Conservation (phyloP, 2,888 invertebrate genomes). For the Agrotis clavis region DNA sequence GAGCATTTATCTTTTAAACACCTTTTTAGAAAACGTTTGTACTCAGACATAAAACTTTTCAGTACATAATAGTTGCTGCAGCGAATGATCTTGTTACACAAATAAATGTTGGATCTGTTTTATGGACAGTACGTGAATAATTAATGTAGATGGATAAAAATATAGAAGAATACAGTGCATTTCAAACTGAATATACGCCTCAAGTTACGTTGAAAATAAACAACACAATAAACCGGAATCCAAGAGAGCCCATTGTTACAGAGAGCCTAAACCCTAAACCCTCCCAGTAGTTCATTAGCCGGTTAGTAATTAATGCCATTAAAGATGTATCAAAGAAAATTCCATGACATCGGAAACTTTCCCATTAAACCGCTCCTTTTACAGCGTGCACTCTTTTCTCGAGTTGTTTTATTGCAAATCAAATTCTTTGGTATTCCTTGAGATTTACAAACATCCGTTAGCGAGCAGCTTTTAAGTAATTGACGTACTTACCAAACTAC, state of each 20-base stretch:
- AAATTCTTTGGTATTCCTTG: neutral
- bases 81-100: neutral
- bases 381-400: neutral
- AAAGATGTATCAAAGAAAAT: neutral
- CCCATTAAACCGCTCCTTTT: neutral
- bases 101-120: neutral
- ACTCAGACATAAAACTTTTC: neutral
- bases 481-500: neutral
- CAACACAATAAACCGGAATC: neutral
- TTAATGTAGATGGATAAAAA: neutral
- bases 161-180: neutral
- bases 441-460: no score
- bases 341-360: neutral
- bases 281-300: neutral
- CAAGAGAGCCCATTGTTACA: neutral
- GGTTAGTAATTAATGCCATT: neutral
- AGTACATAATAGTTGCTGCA: neutral
- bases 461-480: neutral
- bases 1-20: neutral
- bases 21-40: neutral
- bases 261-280: neutral
- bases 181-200: neutral
- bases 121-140: constrained; percentile 8
- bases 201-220: no score
- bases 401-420: no score